Base-by-base conservation (phyloP, 2,888 invertebrate genomes). In the Mechanitis messenoides region DNA sequence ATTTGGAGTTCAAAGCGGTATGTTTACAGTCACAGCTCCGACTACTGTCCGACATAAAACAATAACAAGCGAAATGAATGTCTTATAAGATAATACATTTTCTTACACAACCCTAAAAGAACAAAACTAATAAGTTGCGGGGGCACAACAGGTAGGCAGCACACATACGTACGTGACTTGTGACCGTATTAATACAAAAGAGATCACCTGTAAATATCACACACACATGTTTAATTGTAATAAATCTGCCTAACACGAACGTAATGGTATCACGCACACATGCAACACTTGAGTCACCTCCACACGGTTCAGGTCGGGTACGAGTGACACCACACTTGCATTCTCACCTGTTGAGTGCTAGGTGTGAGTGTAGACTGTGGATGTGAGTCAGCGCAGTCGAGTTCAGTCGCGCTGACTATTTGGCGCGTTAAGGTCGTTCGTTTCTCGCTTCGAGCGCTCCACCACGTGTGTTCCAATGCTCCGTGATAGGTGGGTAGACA, bases 241-340 rank as follows among this genome's bases (percentile, higher is more conserved):
- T 85, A 86, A 86, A 88, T 87, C 85, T 80, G 82, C 78, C 76
- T 77, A 79, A 81, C 83, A 82, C 84, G 84, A 80, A 80, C 84
- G 83, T 86, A 87, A 85, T 87, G 74, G 85, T 87, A 50, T 69
- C 86, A 88, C 88, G 73, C 74, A 74, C 58, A 70, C 67, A 71
- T 56, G 60, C 62, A 61, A 65, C 83, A 83, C 82, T 82, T 77
- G 81, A 79, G 84, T 85, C 85, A 86, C 85, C 84, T 84, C 84
- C 83, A 81, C 83, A 69, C 81, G 72, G 74, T 79, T 74, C 83
- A 80, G 86, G 85, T 84, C 82, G 82, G 72, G 71, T 78, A 74
- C 79, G 79, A 81, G 84, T 81, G 83, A 78, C 84, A 78, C 79
- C 82, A 83, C 85, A 86, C 86, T 79, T 79, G 82, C 84, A 81